Base-by-base conservation (phyloP, 2,888 invertebrate genomes). In the Aricia artaxerxes region DNA sequence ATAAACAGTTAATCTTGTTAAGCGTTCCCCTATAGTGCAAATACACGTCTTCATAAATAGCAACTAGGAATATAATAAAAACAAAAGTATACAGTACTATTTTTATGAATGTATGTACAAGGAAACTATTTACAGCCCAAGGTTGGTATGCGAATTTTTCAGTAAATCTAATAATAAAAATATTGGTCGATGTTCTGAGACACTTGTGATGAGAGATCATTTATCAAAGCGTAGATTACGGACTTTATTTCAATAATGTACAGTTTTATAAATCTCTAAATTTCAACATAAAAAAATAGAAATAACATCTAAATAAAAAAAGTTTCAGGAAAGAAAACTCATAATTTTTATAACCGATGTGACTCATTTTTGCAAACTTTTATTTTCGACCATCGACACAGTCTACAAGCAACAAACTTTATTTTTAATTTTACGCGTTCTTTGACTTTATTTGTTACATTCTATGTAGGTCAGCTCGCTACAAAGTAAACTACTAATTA, bases 371-470 rank as follows among this genome's bases (percentile, higher is more conserved):
- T 13, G 13, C 69, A 69, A 16, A 69, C 69, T 38, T 35, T 69
- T 69, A 69, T 13, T 69, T 69, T 69, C 13, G 69, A 69, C 69
- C 38, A 69, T 69, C 69, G 69, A 69, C 69, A 69, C 69, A 4
- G 69, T 69, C 69, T 38, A 69, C 69, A 69, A 69, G 69, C 35
- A 16, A 13, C 69, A 69, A 69, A 69, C 38, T 69, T 69, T 69
- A 69, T 69, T 69, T 69, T 69, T 69, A 69, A 69, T 69, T 69
- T 69, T 35, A 69, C 69, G 69, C 69, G 69, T 69, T 69, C 69
- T 69, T 69, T 69, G 69, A 69, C 69, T 69, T 69, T 69, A 69
- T 69, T 69, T 69, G 69, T 69, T 69, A 69, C 69, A 69, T 69
- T 69, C 35, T 35, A 69, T 69, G 69, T 69, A 69, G 69, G 69